A percentile compares a stretch with the other conserved stretches of the same genome.
phyloP scores from a whole-genome alignment of 2,113 vertebrate genomes.

The Takifugu flavidus region DNA sequence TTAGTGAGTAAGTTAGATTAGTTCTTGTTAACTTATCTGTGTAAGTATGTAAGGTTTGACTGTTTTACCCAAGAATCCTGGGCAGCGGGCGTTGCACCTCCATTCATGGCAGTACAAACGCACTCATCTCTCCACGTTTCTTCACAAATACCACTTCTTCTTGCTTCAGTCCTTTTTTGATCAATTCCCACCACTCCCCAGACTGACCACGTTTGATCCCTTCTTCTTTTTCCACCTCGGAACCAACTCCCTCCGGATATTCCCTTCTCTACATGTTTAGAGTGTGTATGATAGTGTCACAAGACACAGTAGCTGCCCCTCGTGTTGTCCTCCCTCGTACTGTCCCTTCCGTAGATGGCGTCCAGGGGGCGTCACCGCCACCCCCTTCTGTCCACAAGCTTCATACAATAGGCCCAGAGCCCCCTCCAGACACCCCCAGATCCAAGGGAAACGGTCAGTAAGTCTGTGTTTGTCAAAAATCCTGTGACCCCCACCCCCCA shows the following conservation, averaged over 20 bases:
- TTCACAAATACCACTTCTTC: constrained; percentile 10
- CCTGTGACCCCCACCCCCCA: constrained; percentile 23
- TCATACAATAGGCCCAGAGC: constrained; percentile 52
- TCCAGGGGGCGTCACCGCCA: constrained; percentile 39
- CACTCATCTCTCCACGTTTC: constrained; percentile 1
- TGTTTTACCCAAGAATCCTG: constrained; percentile 3
- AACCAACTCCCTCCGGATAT: not conserved
- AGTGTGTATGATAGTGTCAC: constrained; percentile 45
- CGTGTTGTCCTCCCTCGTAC: constrained; percentile 35
- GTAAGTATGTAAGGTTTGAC: not conserved
- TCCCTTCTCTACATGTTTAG: constrained; percentile 19
- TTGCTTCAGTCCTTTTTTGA: not conserved
- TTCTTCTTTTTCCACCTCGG: constrained; percentile 42
- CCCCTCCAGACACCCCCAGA: constrained; percentile 47
- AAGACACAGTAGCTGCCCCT: constrained; percentile 35
- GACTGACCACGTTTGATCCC: constrained; percentile 46
- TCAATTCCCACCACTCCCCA: constrained; percentile 22
- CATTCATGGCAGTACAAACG: not conserved
- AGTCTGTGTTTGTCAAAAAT: constrained; percentile 20
- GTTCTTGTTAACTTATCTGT: constrained; percentile 2
- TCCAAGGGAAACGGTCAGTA: constrained; percentile 65
- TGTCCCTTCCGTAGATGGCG: constrained; percentile 53
- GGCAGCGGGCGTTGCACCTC: not conserved
- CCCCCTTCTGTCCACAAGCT: constrained; percentile 41
- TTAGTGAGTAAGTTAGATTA: constrained; percentile 17